Base-by-base conservation (phyloP, 2,797 vertebrate genomes). In the Lemur catta region DNA sequence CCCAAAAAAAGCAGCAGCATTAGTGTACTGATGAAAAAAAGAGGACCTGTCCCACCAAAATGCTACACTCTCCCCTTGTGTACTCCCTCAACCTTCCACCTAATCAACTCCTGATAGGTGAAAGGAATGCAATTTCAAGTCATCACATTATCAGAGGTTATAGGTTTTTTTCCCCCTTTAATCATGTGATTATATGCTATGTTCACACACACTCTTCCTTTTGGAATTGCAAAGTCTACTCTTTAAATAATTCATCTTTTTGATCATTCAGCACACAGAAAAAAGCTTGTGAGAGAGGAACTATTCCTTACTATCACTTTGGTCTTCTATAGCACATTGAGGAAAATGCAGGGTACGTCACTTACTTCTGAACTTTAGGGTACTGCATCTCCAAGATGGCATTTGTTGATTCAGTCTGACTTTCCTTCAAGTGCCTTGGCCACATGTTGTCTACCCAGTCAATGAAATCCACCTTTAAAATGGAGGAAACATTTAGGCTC, bases 361-460 rank as follows among this genome's bases (percentile, higher is more conserved):
- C 99, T 99, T 98, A 99, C 99, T 99, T 99, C 97, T 99, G 99
- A 95, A 99, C 99, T 99, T 99, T 99, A 52, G 99, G 99, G 97
- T 99, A 99, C 97, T 99, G 99, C 99, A 99, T 99, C 97, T 99
- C 99, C 97, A 99, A 99, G 95, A 99, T 99, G 69, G 99, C 99
- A 46, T 99, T 99, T 0, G 99, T 99, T 50, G 99, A 99, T 98
- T 99, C 99, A 84, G 99, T 99, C 97, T 99, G 99, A 94, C 99
- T 99, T 97, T 99, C 99, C 95, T 99, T 99, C 86, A 99, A 99
- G 98, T 99, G 99, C 3, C 99, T 99, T 11, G 99, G 99, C 99
- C 99, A 99, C 99, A 99, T 99, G 97, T 99, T 99, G 98, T 99
- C 99, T 59, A 99, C 99, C 99, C 99, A 99, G 98, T 99, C 99